Evolutionary conservation across 35 echinoderm and acorn worm species (phyloP), one percentile per base, ranked within the genome.

Genomic region (Holothuria glaberrima): DNA sequence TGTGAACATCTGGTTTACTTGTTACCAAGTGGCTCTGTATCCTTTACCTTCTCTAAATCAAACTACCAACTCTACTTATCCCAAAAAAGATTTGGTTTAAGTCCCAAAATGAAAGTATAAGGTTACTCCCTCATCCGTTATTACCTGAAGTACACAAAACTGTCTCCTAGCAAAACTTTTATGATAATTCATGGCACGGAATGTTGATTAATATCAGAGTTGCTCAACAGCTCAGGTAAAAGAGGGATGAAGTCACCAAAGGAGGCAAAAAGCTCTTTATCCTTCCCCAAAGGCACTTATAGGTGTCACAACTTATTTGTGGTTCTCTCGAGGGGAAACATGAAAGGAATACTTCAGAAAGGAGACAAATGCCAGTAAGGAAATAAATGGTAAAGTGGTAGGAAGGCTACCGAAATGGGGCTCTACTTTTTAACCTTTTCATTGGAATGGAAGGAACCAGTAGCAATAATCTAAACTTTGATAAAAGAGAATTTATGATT

Each of bases 221-320:
- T 48, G 74, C 29, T 78, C 27, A 9, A 48, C 27, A 78, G 74
- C 44, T 41, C 71, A 75, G 31, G 74, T 48, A 6, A 78, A 45
- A 48, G 34, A 25, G 27, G 22, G 26, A 30, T 78, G 41, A 12
- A 78, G 74, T 78, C 24, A 78, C 50, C 9, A 17, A 54, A 17
- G 16, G 50, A 50, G 41, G 44, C 7, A 50, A 48, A 48, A 78
- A 27, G 45, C 3, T 35, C 74, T 78, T 78, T 78, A 78, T 78
- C 74, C 74, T 45, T 19, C 74, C 74, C 74, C 44, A 78, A 78
- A 78, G 74, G 50, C 36, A 78, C 74, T 78, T 78, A 78, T 78
- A 78, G n/a, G 36, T 78, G 74, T 78, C 74, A 78, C 21, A 48
- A 78, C 22, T 22, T 78, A 78, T 78, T 48, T 78, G 74, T 78